phyloP scores from a whole-genome alignment of 53 echinoderm and acorn worm genomes.

The Paelopatides confundens region DNA sequence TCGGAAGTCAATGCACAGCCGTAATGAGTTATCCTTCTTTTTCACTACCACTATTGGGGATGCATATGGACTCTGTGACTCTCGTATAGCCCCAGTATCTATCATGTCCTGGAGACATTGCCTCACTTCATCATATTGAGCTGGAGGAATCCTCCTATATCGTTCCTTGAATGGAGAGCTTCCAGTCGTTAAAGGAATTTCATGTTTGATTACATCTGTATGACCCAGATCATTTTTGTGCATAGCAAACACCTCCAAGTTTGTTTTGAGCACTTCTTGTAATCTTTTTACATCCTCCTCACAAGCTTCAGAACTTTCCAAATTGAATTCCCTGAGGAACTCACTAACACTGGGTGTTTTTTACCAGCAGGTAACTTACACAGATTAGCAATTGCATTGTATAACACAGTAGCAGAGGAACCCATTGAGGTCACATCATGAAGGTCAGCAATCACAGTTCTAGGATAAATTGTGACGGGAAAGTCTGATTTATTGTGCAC shows the following conservation, averaged over 20 bases:
- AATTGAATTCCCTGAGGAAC: too few species aligned
- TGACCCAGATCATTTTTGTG: constrained; percentile 26
- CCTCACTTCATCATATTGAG: constrained; percentile 32
- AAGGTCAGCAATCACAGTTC: too few species aligned
- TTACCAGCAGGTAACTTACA: too few species aligned
- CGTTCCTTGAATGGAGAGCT: constrained; percentile 31
- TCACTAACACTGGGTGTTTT: too few species aligned
- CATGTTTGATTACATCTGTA: constrained; percentile 11
- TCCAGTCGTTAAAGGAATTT: constrained; percentile 5
- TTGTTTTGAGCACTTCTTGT: too few species aligned
- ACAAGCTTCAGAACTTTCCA: too few species aligned
- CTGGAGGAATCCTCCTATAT: constrained; percentile 33
- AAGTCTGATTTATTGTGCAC: too few species aligned
- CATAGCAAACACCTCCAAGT: constrained; percentile 13
- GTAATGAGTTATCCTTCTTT: constrained; percentile 26
- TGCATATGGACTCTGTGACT: constrained; percentile 51
- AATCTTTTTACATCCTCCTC: too few species aligned
- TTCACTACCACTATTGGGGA: constrained; percentile 33
- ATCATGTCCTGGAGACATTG: constrained; percentile 1
- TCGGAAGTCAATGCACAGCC: constrained; percentile 36
- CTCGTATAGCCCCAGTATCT: constrained; percentile 18
- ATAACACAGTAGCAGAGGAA: too few species aligned
- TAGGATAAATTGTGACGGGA: too few species aligned
- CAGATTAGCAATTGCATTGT: too few species aligned
- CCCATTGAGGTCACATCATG: too few species aligned